phyloP scores from a whole-genome alignment of 2,888 invertebrate species.

The Thysanoteuthis rhombus region DNA sequence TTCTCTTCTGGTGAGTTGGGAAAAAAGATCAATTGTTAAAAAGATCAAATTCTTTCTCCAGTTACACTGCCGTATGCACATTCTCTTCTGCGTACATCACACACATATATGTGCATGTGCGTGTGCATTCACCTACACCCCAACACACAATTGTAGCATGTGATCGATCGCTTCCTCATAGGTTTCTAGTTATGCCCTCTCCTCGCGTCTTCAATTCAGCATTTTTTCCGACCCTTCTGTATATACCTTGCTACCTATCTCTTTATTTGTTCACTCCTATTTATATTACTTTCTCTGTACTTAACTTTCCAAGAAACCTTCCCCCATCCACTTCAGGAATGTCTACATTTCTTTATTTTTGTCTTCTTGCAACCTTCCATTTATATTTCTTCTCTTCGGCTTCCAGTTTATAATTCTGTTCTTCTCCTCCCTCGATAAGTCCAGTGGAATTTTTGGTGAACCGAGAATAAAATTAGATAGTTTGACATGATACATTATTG shows the following conservation, averaged over 20 bases:
- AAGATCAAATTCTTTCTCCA: not conserved
- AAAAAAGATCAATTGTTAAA: not conserved
- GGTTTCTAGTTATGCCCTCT: not conserved
- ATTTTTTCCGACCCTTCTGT: not conserved
- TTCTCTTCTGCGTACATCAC: not conserved
- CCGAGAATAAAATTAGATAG: too few species aligned
- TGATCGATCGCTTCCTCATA: not conserved
- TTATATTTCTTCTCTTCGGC: not conserved
- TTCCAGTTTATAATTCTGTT: not conserved
- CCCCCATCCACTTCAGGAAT: too few species aligned
- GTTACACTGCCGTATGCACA: not conserved
- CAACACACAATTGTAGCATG: not conserved
- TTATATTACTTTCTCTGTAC: not conserved
- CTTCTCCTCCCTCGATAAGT: not conserved
- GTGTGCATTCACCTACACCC: not conserved
- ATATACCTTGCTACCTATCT: not conserved
- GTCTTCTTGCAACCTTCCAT: not conserved
- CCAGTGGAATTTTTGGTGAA: too few species aligned
- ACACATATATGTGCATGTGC: not conserved
- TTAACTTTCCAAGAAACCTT: not conserved
- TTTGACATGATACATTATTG: too few species aligned
- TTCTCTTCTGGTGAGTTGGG: not conserved
- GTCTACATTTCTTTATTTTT: not conserved
- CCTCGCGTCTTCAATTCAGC: not conserved
- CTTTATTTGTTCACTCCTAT: not conserved